phyloP scores from a whole-genome alignment of 2,797 vertebrate genomes.

The Heteromormyrus szaboi region DNA sequence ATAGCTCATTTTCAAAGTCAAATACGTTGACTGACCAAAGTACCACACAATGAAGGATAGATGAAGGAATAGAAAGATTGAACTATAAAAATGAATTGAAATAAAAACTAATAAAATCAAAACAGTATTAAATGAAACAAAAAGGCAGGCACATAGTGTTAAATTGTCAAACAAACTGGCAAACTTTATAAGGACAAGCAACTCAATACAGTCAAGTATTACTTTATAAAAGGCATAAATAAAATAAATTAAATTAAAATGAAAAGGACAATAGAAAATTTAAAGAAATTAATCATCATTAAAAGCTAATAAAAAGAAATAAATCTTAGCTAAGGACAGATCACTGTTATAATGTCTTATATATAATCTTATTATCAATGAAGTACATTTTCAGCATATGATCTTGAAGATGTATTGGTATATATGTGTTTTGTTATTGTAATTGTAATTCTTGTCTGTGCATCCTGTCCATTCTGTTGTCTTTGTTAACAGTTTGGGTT shows the following conservation, averaged over 20 bases:
- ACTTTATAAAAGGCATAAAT: background rate
- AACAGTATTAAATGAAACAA: background rate
- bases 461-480: background rate
- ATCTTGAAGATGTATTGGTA: background rate
- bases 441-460: background rate
- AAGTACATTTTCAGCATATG: background rate
- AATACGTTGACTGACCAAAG: background rate
- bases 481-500: conserved; percentile 71
- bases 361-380: background rate
- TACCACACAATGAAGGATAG: background rate
- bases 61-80: background rate
- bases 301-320: background rate
- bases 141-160: background rate
- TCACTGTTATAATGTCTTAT: background rate
- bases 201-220: background rate
- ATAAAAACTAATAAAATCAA: background rate
- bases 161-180: background rate
- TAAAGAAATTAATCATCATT: background rate
- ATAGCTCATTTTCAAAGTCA: background rate
- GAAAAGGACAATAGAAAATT: background rate
- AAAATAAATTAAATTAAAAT: background rate
- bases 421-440: background rate
- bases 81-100: background rate
- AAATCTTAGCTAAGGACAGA: background rate
- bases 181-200: background rate